phyloP scores from a whole-genome alignment of 2,797 vertebrate genomes.

The Catamblyrhynchus diadema region DNA sequence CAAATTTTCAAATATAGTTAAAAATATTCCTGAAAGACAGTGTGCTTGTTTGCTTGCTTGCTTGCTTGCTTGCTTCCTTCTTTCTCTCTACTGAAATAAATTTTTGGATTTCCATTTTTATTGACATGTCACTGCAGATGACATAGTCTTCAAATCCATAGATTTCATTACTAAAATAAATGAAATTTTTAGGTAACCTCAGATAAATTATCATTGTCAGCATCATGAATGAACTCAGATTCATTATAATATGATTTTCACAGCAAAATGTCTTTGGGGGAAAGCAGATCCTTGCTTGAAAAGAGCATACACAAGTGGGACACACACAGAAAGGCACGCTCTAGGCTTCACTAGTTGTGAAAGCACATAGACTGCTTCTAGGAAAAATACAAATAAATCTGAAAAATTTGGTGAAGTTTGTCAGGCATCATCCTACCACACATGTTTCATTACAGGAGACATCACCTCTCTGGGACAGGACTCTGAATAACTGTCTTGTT shows the following conservation, averaged over 20 bases:
- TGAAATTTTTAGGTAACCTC: neutral
- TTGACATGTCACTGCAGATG: neutral
- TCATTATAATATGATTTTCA: neutral
- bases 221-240: neutral
- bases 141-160: neutral
- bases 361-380: neutral
- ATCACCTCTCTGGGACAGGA: neutral
- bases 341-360: neutral
- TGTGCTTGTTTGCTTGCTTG: neutral
- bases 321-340: neutral
- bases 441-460: neutral
- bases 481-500: neutral
- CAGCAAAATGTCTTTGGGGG: neutral
- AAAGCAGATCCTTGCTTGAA: neutral
- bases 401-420: neutral
- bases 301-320: neutral
- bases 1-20: neutral
- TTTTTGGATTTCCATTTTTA: neutral
- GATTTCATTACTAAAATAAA: neutral
- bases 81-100: neutral
- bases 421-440: neutral
- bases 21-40: neutral
- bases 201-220: neutral
- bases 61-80: neutral
- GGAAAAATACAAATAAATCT: neutral